These are phyloP conservation scores for Muscicapa comitata DNA, from an alignment of 2,797 vertebrate species.

Conservation along the genomic window DNA sequence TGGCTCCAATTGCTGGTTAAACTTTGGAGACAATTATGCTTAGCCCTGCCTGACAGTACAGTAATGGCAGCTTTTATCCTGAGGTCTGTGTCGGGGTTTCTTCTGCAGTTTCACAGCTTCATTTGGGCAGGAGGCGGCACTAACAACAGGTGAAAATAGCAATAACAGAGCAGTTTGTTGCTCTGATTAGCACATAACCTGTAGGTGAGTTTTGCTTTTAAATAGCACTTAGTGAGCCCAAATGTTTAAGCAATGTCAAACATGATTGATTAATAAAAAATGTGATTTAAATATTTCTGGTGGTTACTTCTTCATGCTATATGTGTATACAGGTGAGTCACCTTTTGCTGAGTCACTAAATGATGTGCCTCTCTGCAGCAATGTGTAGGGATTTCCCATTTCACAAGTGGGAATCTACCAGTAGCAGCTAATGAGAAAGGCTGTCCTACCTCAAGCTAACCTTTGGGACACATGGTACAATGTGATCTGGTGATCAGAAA, in stretches of 20 bases:
- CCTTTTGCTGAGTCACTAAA: slow-evolving; percentile 15
- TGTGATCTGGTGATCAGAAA: background rate
- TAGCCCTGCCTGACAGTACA: background rate
- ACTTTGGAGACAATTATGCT: background rate
- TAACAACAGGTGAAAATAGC: background rate
- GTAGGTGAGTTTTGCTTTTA: background rate
- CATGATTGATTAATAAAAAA: background rate
- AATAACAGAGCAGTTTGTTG: background rate
- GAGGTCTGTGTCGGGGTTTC: background rate
- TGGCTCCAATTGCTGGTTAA: background rate
- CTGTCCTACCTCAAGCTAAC: background rate
- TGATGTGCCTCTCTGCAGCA: background rate
- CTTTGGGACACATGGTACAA: background rate
- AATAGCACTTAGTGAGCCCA: background rate
- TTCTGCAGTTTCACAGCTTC: background rate
- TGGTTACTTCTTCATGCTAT: background rate
- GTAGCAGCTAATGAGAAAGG: background rate
- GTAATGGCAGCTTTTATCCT: background rate
- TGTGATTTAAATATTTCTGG: background rate
- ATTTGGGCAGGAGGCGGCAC: background rate
- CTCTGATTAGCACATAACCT: background rate
- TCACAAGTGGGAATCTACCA: background rate
- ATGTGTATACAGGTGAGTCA: background rate
- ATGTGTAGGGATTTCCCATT: slow-evolving; percentile 13
- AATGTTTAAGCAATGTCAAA: background rate